Evolutionary conservation across 2,113 vertebrate genomes (phyloP), one percentile per base, ranked within the genome.

Genomic region (Indicator indicator): DNA sequence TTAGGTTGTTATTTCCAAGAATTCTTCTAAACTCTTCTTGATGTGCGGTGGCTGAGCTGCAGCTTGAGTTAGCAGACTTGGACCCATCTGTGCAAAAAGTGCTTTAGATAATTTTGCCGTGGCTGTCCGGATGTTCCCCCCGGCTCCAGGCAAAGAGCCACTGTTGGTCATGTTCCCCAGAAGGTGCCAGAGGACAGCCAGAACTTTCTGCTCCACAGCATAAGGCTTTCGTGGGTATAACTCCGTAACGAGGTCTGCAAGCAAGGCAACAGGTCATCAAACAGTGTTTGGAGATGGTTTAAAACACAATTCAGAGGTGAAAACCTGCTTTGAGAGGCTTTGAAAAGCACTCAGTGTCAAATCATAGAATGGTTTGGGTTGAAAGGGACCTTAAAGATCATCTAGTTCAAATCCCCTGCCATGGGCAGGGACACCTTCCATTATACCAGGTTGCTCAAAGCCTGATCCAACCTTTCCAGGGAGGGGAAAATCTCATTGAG

Each of bases 161-260:
- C 98, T 98, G 91, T 97, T 98, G 11, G 97, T 97, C 84, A 98
- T 97, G 56, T 97, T 98, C 32, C 99, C 97, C 91, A 99, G 97
- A 15, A 99, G 98, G 80, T 99, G 98, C 99, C 99, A 99, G 27
- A 99, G 97, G 86, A 99, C 97, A 18, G 96, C 98, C 20, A 99
- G 94, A 17, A 98, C 99, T 88, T 98, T 99, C 90, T 99, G 98
- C 96, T 99, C 98, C 85, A 99, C 98, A 60, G 98, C 96, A 32
- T 98, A 98, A 48, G 99, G 99, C 91, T 98, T 99, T 86, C 98
- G 98, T 9, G 98, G 98, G 88, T 99, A 98, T 20, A 99, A 94
- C 83, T 98, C 98, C 8, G 28, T 96, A 44, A 99, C 99, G 5
- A 99, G 97, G 76, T 98, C 99, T 99, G 97, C 75, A 90, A 89